Base-by-base conservation (phyloP, 2,888 invertebrate genomes). In the Drosophila macrospina region DNA sequence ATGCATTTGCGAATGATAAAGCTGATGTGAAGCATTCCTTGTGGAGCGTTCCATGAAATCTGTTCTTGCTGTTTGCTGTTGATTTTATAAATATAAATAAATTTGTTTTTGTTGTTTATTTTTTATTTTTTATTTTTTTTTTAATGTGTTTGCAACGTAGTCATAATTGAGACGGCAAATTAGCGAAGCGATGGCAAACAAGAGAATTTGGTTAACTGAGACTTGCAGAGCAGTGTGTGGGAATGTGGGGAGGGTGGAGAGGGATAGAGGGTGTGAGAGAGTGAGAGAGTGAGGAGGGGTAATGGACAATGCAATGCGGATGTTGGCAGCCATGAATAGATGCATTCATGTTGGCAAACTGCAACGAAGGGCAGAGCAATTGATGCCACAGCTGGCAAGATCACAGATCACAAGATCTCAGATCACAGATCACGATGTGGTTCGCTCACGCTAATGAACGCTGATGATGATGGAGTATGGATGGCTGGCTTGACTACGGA, bases 391-490 rank as follows among this genome's bases (percentile, higher is more conserved):
- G 77, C 80, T 56, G 69, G 47, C 44, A 28, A 59, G 30, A 48
- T 20, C 39, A 60, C 57, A 39, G 70, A 80, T 24, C 51, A 57
- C 37, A 77, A 77, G 76, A 76, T 76, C 77, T 50, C 65, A 65
- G 79, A 78, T 82, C 80, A 55, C 37, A 69, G 75, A 79, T 77
- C 76, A 81, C 86, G 86, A 86, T 88, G 88, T 67, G 77, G 86
- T 87, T 80, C 86, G 80, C 81, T 83, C 78, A 86, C 86, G 88
- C 83, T 83, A 83, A 83, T 88, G 86, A 88, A 88, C 68, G 67
- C 81, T 74, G 83, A 83, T 82, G 78, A 88, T 80, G 86, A 82
- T 77, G 74, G 69, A 77, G 77, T 80, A 80, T 52, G 65, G 52
- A 67, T 59, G 44, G 30, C 16, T 36, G 11, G 20, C 20, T 30